Base-by-base conservation (phyloP, 92 coral and sea anemone genomes). In the Actinostola sp. region DNA sequence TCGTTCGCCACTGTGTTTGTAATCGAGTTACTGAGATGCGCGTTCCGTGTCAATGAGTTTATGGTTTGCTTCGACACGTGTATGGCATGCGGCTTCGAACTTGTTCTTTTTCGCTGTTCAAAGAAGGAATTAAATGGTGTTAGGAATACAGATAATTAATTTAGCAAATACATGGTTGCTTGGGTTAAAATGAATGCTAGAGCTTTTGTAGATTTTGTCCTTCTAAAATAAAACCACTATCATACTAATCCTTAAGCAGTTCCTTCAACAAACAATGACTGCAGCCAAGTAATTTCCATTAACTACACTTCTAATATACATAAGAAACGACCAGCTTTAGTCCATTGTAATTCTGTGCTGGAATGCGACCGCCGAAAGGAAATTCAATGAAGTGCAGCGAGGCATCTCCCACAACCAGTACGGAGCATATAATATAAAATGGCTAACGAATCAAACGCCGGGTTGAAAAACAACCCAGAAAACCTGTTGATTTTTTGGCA, bases 401-500 rank as follows among this genome's bases (percentile, higher is more conserved):
- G 59, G 59, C 59, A 52, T 52, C 21, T 52, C 59, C 59, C 59
- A 52, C 59, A 52, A 52, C 28, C 16, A 52, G 30, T 19, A 24
- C 59, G 28, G 13, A 6, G 1, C 36, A 44, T 16, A 2, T 46
- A 41, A 29, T 23, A 45, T 30, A 27, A 44, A 12, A 66, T 29
- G 41, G 3, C 58, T 27, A 66, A 66, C 31, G 38, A 48, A 39
- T 39, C 30, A 24, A 13, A 7, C 54, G 5, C 33, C 21, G 51
- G 33, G 31, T 6, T 64, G 7, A 2, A 23, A 64, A 23, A 33
- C n/a, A 16, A 46, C 15, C 53, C 33, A 23, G n/a, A 19, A 38
- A 64, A 64, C 51, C 52, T 66, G 72, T 66, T 66, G 72, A 44
- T 44, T 15, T 46, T 66, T 26, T 36, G 72, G 58, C 72, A 66